Evolutionary conservation across 2,113 vertebrate genomes (phyloP), one percentile per base, ranked within the genome.

Genomic region (Catagonus wagneri): DNA sequence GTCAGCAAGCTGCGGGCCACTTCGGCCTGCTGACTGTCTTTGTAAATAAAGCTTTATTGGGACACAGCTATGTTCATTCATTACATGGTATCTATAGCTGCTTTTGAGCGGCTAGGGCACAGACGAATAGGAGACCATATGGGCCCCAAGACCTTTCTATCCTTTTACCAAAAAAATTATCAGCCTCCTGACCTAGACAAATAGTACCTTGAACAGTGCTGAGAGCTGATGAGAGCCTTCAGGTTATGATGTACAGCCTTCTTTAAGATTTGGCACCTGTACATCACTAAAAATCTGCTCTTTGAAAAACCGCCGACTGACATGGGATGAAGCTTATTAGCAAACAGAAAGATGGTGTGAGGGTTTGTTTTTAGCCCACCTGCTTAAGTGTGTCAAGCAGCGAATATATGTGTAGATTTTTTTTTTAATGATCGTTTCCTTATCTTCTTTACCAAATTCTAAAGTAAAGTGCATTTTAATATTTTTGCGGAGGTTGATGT

Each of bases 11-110:
- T 32, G 2, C 9, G 61, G 84, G 17, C 36, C 25, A 17, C 3
- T 44, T 90, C 61, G 39, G 10, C 52, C n/a, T 58, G 32, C 72
- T 61, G 17, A 58, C 66, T 89, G 3, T 71, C 76, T 92, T 83
- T 95, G 22, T 94, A 80, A 95, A 86, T 93, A 96, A 93, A 89
- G 54, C 76, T 83, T 96, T 97, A 96, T 95, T 92, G 72, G 72
- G 52, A 72, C 50, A 7, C 68, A 63, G 79, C 44, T 44, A 10
- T 81, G 34, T 63, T 74, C 65, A 13, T 83, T 88, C 39, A 36
- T 83, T 78, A 71, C 27, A 3, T 83, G 52, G 50, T n/a, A 69
- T 79, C 52, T 84, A 1, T 71, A 50, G 32, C 68, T 89, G 29
- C n/a, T 92, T 92, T 29, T 61, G 32, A 39, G 22, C 27, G 52